These are phyloP conservation scores for Maniola hyperantus DNA, from an alignment of 2,888 invertebrate genomes.

Conservation along the genomic window DNA sequence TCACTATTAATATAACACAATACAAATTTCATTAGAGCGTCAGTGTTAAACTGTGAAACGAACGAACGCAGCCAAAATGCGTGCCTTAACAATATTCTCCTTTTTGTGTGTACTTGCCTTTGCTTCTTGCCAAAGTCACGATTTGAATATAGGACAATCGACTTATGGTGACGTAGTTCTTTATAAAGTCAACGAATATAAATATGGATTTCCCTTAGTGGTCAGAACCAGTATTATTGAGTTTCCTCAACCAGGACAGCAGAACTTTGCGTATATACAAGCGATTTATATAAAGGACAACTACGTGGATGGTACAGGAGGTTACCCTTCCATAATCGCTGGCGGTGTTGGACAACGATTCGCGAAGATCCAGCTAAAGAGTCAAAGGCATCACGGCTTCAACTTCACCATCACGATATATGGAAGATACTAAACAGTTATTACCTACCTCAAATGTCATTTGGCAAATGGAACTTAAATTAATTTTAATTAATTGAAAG, in stretches of 20 bases:
- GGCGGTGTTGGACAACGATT: constrained; percentile 73
- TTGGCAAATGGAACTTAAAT: too few relatives aligned
- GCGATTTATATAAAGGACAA: constrained; percentile 69
- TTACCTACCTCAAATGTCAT: constrained; percentile 38
- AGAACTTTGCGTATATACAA: constrained; percentile 64
- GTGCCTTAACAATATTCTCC: constrained; percentile 49
- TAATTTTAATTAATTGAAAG: too few relatives aligned
- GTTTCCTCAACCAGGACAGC: constrained; percentile 63
- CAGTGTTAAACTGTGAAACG: constrained; percentile 54
- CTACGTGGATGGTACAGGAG: constrained; percentile 61
- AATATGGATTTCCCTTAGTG: constrained; percentile 69
- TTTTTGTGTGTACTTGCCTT: constrained; percentile 56
- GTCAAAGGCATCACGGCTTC: constrained; percentile 65
- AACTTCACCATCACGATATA: constrained; percentile 74
- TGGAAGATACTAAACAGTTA: constrained; percentile 56
- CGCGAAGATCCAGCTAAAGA: constrained; percentile 70
- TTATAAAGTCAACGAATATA: constrained; percentile 61
- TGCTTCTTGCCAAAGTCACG: constrained; percentile 63
- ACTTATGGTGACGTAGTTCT: constrained; percentile 67
- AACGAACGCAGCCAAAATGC: constrained; percentile 70
- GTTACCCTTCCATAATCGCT: constrained; percentile 62
- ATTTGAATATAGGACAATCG: constrained; percentile 60
- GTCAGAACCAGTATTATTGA: constrained; percentile 61
- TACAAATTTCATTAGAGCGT: constrained; percentile 51
- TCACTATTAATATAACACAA: constrained; percentile 62